These are phyloP conservation scores for Drosophila robusta DNA, from an alignment of 2,888 invertebrate genomes.

Conservation along the genomic window DNA sequence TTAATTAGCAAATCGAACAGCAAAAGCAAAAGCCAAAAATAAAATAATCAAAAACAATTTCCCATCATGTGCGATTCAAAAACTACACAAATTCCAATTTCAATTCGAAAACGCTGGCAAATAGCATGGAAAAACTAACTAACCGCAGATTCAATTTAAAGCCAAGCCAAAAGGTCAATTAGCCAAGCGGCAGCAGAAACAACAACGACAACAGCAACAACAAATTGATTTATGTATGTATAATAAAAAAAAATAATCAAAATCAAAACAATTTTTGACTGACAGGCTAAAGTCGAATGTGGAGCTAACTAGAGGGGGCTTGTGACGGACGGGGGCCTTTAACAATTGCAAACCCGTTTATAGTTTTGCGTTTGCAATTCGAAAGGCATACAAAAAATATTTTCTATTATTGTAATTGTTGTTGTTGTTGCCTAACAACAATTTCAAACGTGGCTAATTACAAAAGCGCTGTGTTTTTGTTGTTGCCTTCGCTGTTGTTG, in stretches of 20 bases:
- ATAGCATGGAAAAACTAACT: constrained; percentile 46
- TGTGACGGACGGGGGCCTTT: background rate
- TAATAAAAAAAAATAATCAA: constrained; percentile 41
- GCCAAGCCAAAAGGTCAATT: constrained; percentile 71
- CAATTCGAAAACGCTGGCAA: constrained; percentile 28
- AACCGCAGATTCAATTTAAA: constrained; percentile 75
- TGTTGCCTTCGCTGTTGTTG: constrained; percentile 25
- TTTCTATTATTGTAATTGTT: constrained; percentile 40
- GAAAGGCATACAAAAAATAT: constrained; percentile 66
- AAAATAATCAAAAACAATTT: constrained; percentile 65
- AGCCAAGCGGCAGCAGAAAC: constrained; percentile 44
- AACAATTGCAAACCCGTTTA: constrained; percentile 68
- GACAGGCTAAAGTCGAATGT: constrained; percentile 25
- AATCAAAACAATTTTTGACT: constrained; percentile 63
- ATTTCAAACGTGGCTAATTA: constrained; percentile 74
- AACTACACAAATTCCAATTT: constrained; percentile 32
- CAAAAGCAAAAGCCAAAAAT: constrained; percentile 17
- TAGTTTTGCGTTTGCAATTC: constrained; percentile 60
- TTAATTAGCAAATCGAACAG: constrained; percentile 65
- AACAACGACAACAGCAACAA: constrained; percentile 33
- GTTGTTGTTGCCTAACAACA: constrained; percentile 52
- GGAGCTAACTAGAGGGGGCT: constrained; percentile 1
- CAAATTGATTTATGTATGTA: constrained; percentile 20
- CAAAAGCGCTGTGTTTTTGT: constrained; percentile 40
- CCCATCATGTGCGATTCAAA: constrained; percentile 41